Evolutionary conservation across 2,888 invertebrate genomes (phyloP), one percentile per base, ranked within the genome.

Genomic region (Cantharis nigra): DNA sequence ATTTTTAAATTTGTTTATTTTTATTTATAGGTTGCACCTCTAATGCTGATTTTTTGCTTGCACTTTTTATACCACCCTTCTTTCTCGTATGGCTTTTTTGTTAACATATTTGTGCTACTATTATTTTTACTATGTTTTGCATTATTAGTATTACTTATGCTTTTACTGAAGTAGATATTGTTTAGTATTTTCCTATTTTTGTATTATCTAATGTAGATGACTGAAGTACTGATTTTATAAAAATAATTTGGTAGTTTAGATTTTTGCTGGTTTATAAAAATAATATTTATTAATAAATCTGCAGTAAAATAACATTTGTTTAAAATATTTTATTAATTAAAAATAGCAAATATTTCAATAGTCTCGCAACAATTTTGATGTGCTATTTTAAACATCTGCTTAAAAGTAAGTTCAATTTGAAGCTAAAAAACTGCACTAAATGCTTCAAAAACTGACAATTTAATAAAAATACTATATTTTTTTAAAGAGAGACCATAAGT

Each of bases 51-150:
- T 83, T 84, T 85, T 83, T 84, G 85, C 83, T 84, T 86, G 80
- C 86, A 85, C 83, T 85, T 85, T 80, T 81, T 85, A 79, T 84
- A 81, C 79, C 84, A 86, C 80, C 85, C 86, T 80, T 76, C n/a
- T 85, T 77, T 82, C 83, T 77, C 84, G 85, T 78, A 80, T 86
- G 80, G 74, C 83, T 72, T 83, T 82, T 81, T 82, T 85, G 72
- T 81, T 84, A 80, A 83, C 82, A 67, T 79, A 85, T 75, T 78
- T 83, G 71, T 65, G 83, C 33, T 83, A 70, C 28, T 75, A 77
- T 78, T 78, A 77, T 75, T 62, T 71, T 71, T 67, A 49, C n/a
- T 49, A n/a, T 49, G 49, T 49, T 49, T 49, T 49, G 49, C 49
- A n/a, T n/a, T 49, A 49, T 49, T 49, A 49, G 49, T 7, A 49